phyloP scores from a whole-genome alignment of 2,888 invertebrate species.

The Oligia latruncula region DNA sequence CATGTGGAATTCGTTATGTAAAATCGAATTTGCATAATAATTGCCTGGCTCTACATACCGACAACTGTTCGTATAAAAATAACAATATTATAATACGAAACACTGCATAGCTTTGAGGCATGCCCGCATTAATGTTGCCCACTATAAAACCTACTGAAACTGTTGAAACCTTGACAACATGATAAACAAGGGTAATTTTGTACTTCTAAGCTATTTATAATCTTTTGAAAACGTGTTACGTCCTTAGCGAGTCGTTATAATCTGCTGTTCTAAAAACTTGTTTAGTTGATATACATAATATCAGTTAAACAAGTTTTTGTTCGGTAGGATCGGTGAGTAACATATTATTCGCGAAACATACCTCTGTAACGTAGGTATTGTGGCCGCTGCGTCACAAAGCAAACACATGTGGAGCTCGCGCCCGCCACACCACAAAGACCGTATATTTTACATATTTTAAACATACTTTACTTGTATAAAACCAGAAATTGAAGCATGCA shows the following conservation, averaged over 20 bases:
- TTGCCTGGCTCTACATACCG: conserved; percentile 11
- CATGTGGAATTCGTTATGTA: conserved; percentile 16
- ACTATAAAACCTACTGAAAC: not conserved
- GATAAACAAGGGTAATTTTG: conserved; percentile 15
- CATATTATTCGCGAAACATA: conserved; percentile 63
- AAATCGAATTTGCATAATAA: conserved; percentile 26
- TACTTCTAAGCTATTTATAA: conserved; percentile 34
- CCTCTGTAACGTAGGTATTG: conserved; percentile 63
- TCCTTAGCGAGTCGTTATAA: conserved; percentile 49
- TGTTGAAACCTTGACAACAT: conserved; percentile 13
- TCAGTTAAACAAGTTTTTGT: conserved; percentile 62
- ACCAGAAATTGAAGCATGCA: conserved; percentile 31
- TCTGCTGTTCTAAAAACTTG: conserved; percentile 2
- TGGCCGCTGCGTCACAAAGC: conserved; percentile 65
- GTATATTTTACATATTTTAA: conserved; percentile 54
- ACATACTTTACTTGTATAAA: conserved; percentile 38
- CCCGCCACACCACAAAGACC: conserved; percentile 57
- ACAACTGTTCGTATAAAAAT: conserved; percentile 23
- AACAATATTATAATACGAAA: not conserved
- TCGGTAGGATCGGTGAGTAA: conserved; percentile 58
- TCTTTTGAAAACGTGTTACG: conserved; percentile 41
- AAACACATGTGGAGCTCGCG: conserved; percentile 66
- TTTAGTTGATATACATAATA: conserved; percentile 19
- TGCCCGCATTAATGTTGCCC: not conserved
- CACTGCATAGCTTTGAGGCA: not conserved